Percentiles rank a stretch among this genome's conserved stretches.
These are phyloP conservation scores for Rhynchotus rufescens DNA, from an alignment of 2,797 vertebrate species.

Conservation along the genomic window DNA sequence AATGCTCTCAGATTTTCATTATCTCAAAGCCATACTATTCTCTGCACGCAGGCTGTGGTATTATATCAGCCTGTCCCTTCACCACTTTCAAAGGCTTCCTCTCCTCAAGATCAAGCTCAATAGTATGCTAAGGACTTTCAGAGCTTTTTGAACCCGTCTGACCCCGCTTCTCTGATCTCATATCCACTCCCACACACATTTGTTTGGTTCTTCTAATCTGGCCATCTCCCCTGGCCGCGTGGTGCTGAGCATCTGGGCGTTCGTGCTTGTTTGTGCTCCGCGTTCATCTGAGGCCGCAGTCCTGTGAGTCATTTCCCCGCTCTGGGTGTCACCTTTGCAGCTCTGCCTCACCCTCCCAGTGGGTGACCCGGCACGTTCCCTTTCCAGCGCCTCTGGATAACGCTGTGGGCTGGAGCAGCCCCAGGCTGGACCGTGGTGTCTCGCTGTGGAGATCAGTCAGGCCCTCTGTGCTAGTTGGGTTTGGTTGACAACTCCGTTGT, in stretches of 20 bases:
- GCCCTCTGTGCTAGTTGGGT: neutral
- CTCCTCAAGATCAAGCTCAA: constrained; percentile 8
- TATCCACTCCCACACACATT: constrained; percentile 30
- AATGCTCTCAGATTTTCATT: constrained; percentile 23
- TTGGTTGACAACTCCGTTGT: neutral
- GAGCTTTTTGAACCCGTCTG: constrained; percentile 52
- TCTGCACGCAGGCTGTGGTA: neutral
- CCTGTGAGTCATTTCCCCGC: constrained; percentile 23
- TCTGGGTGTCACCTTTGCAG: neutral
- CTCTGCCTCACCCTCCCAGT: neutral
- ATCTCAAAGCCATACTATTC: constrained; percentile 14
- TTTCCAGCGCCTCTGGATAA: neutral
- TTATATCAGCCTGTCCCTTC: constrained; percentile 33
- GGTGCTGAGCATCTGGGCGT: constrained; percentile 17
- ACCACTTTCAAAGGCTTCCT: constrained; percentile 46
- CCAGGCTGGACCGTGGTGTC: accelerated
- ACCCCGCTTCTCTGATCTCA: constrained; percentile 53
- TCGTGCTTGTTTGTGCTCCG: constrained; percentile 26
- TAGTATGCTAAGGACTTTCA: constrained; percentile 31
- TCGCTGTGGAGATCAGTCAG: neutral
- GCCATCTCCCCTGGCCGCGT: neutral
- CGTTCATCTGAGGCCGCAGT: neutral
- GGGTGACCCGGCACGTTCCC: accelerated
- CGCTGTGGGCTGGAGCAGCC: neutral
- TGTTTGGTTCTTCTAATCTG: constrained; percentile 49